Conservation (phyloP, 2,888 invertebrate genomes). For the Parnassius glacialis region DNA sequence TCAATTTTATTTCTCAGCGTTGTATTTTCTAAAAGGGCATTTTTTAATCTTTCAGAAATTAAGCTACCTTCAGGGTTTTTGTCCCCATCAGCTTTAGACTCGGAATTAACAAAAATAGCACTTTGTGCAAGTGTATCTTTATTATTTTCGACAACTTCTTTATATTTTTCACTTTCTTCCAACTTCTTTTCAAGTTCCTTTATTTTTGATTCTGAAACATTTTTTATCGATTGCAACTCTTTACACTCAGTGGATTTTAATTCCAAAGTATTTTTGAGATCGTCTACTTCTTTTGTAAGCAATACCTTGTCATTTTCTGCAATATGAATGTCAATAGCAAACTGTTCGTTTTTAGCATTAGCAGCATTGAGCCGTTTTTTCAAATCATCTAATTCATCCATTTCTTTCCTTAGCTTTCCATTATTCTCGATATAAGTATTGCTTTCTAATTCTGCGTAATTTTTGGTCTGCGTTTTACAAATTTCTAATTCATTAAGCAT, state of each 20-base stretch:
- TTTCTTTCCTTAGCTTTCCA: constrained; percentile 50
- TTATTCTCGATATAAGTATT: constrained; percentile 49
- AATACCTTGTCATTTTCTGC: constrained; percentile 76
- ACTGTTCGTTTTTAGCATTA: constrained; percentile 70
- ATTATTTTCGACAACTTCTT: constrained; percentile 38
- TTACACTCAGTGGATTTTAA: constrained; percentile 45
- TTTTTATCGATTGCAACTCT: constrained; percentile 48
- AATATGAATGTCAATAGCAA: constrained; percentile 76
- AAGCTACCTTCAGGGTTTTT: constrained; percentile 27
- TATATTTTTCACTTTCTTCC: constrained; percentile 23
- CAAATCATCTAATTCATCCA: constrained; percentile 65
- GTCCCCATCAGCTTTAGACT: constrained; percentile 29
- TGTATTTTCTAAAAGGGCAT: constrained; percentile 42
- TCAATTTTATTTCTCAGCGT: constrained; percentile 40
- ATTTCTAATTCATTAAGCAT: constrained; percentile 68
- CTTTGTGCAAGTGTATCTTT: constrained; percentile 12
- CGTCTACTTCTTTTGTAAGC: constrained; percentile 66
- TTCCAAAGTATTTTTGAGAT: constrained; percentile 58
- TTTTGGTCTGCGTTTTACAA: constrained; percentile 69
- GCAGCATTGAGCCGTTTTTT: constrained; percentile 57
- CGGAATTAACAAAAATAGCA: neutral
- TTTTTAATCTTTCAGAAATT: constrained; percentile 38
- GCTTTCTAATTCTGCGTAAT: constrained; percentile 73
- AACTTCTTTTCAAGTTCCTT: constrained; percentile 32
- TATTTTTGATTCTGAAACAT: constrained; percentile 43